Base-by-base conservation (phyloP, 1,140 invertebrate species). In the Diplogasteroides magnus region DNA sequence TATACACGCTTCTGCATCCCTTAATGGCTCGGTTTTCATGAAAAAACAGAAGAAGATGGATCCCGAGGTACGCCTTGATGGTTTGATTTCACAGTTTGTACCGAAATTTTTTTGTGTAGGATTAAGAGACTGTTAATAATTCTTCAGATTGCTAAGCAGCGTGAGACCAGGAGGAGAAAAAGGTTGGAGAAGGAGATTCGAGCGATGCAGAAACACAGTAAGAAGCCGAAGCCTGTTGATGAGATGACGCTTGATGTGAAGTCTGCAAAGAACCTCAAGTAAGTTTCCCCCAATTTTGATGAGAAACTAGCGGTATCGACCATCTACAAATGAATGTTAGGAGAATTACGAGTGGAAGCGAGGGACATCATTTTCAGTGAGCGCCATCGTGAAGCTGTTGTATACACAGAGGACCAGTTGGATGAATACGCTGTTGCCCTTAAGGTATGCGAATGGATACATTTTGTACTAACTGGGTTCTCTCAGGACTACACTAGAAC, bases 181-280 rank as follows among this genome's bases (percentile, higher is more conserved):
- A 75, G 78, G 55, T 58, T 82, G 23, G 76, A 76, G 29, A 77
- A 74, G 31, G 80, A 82, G 56, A 81, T 82, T 63, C 69, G 76
- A 31, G 31, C 74, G 57, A 68, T 82, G 73, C 76, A 79, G 61
- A 76, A 82, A 29, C 78, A 82, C 31, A 71, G 76, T 56, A 82
- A 82, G 58, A 83, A 83, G 61, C 76, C 77, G 19, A 83, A 82
- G 55, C 80, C 80, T 15, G 69, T 82, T 1, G 74, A 79, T 37
- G 80, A 82, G 64, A 31, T 83, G 37, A 71, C 71, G 1, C 48
- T 82, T 15, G 81, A 82, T 64, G 64, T 81, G 61, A 77, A 71
- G 64, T 77, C 75, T 15, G 68, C 77, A 1, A 76, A 75, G 58
- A 81, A 78, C 69, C 66, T 79, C 25, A 48, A 32, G 68, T 79